Evolutionary conservation across 2,888 invertebrate genomes (phyloP), one percentile per base, ranked within the genome.

Genomic region (Phalangium opilio): DNA sequence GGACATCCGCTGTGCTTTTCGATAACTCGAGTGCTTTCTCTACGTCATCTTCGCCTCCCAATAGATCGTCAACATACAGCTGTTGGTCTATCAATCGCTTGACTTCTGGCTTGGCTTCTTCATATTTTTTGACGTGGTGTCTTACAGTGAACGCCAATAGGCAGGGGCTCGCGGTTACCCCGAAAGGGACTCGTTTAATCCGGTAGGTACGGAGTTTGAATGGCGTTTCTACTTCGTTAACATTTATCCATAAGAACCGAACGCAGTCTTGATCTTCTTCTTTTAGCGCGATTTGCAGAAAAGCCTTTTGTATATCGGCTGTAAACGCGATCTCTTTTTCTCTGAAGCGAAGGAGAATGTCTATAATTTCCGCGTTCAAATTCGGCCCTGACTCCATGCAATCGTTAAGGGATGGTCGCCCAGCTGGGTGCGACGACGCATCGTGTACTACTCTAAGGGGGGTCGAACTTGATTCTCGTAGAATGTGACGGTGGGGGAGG

Each of bases 321-420:
- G 18, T 45, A 41, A 51, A 39, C 8, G 49, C 49, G 2, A 47
- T 11, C 32, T 39, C 38, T 33, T 51, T 34, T n/a, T 35, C 62
- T 39, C 44, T 21, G 12, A 50, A 43, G 5, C 14, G n/a, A 7
- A 41, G 34, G 18, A 49, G 41, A 14, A 35, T 45, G n/a, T 12
- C 34, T 1, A 41, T 17, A 38, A 49, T 33, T 17, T 35, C 42
- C 1, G 45, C 41, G 14, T 41, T 35, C 20, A 44, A 38, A 32
- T 48, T 34, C 11, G 45, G 44, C 19, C 44, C 45, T 14, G n/a
- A 21, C 4, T 34, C 41, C 20, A 48, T 38, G 15, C 41, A 44
- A 20, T 48, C 2, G 34, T 50, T 50, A n/a, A 50, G 39, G 3
- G 49, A 50, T 1, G 35, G 33, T 12, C 27, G 11, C 2, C 21